These are phyloP conservation scores for Phaetusa simplex DNA, from an alignment of 2,113 vertebrate species.

Conservation along the genomic window DNA sequence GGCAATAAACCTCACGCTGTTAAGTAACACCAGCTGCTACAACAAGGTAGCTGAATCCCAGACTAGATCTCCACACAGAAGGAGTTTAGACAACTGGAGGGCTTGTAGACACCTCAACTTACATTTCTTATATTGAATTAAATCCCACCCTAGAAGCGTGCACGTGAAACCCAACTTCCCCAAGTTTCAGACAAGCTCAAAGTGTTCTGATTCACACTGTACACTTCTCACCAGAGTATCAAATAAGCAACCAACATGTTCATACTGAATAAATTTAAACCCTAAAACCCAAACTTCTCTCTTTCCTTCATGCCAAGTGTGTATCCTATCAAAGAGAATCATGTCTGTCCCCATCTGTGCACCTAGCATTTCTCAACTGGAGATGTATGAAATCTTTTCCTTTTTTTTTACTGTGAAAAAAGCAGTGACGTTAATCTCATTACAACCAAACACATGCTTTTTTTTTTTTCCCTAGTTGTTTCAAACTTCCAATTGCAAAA, in stretches of 20 bases:
- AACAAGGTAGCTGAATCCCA: neutral
- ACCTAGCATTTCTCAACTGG: neutral
- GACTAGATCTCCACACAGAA: neutral
- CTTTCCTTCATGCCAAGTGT: neutral
- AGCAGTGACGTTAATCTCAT: neutral
- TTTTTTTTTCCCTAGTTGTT: neutral
- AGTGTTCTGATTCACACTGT: neutral
- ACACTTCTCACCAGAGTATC: neutral
- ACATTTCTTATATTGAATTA: neutral
- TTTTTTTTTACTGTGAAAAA: neutral
- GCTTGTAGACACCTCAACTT: neutral
- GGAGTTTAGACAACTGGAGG: neutral
- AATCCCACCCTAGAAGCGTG: neutral
- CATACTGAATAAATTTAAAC: neutral
- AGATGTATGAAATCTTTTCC: neutral
- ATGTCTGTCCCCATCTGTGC: neutral
- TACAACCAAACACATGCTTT: neutral
- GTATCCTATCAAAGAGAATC: neutral
- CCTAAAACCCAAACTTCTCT: neutral
- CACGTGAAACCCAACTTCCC: neutral
- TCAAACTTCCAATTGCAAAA: neutral
- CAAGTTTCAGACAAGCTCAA: neutral
- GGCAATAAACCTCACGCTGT: neutral
- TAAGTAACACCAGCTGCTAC: neutral
- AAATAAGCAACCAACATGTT: neutral